Base-by-base conservation (phyloP, 2,113 vertebrate species). In the Lophius piscatorius region DNA sequence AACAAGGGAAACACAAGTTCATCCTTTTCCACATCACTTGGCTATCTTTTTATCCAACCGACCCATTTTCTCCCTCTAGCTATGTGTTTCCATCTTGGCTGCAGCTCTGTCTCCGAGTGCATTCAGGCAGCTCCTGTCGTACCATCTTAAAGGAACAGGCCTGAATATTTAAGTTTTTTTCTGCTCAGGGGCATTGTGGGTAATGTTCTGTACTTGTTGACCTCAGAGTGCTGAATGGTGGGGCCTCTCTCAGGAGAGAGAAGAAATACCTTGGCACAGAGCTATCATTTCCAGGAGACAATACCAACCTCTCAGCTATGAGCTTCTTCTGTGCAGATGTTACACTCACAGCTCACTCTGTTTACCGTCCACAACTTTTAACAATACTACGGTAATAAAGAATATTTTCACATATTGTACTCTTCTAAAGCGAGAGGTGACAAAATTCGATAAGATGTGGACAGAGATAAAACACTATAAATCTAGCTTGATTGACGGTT, bases 111-210 rank as follows among this genome's bases (percentile, higher is more conserved):
- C 80, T 87, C 71, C 11, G 85, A 91, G 92, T 90, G 92, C 92
- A 92, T 92, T 92, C 93, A 87, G 92, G 90, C 91, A 90, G 90
- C 92, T 92, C 90, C 89, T 87, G 91, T 94, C 93, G 93, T 84
- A 81, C 81, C 81, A 87, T 89, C 93, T 96, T 96, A 96, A 96
- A 96, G 94, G 70, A 82, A 82, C 90, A 92, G 77, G 45, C 64
- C 85, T 62, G 76, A 81, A 81, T 89, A 81, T 87, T 89, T 85
- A 76, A 70, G 64, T 42, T 51, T 48, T 42, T 20, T 33, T 63
- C 39, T 47, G 34, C 76, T 68, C 79, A 69, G 74, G 70, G 82
- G 88, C 69, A 89, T 91, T 90, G 84, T 90, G 91, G 89, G 90
- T 90, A 90, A 89, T 84, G 81, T 78, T 78, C 80, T 86, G 89